Percentiles rank a stretch among this genome's conserved stretches.
These are phyloP conservation scores for Morpho helenor DNA, from an alignment of 2,888 invertebrate genomes.

Conservation along the genomic window DNA sequence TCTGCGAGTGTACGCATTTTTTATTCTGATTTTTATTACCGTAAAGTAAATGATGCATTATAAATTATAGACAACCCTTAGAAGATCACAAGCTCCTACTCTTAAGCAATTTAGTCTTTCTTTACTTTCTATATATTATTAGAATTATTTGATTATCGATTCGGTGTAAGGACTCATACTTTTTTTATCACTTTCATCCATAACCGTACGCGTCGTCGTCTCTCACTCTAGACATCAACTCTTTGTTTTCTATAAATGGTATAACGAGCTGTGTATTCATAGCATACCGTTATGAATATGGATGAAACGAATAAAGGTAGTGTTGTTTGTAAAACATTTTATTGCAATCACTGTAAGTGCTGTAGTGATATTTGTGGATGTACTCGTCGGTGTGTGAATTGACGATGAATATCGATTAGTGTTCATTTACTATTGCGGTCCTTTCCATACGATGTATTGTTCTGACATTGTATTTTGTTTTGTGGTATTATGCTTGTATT, in stretches of 20 bases:
- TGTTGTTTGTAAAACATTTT: constrained; percentile 19
- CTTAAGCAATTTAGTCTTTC: too few species aligned
- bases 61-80: too few species aligned
- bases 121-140: too few species aligned
- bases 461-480: too few species aligned
- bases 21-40: too few species aligned
- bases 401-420: constrained; percentile 4
- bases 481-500: too few species aligned
- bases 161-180: too few species aligned
- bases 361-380: not conserved
- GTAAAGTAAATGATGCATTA: too few species aligned
- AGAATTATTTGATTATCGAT: too few species aligned
- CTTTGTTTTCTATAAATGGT: constrained; percentile 23
- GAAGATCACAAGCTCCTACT: too few species aligned
- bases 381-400: not conserved
- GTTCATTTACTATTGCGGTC: not conserved
- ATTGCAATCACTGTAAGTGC: constrained; percentile 7
- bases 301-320: constrained; percentile 12
- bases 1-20: too few species aligned
- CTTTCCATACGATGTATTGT: not conserved
- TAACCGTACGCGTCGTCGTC: not conserved
- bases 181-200: too few species aligned
- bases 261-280: constrained; percentile 4
- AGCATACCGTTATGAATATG: constrained; percentile 6
- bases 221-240: constrained; percentile 11